A percentile compares a stretch with the other conserved stretches of the same genome.
phyloP scores from a whole-genome alignment of 2,797 vertebrate species.

The Sebastes oblongus region DNA sequence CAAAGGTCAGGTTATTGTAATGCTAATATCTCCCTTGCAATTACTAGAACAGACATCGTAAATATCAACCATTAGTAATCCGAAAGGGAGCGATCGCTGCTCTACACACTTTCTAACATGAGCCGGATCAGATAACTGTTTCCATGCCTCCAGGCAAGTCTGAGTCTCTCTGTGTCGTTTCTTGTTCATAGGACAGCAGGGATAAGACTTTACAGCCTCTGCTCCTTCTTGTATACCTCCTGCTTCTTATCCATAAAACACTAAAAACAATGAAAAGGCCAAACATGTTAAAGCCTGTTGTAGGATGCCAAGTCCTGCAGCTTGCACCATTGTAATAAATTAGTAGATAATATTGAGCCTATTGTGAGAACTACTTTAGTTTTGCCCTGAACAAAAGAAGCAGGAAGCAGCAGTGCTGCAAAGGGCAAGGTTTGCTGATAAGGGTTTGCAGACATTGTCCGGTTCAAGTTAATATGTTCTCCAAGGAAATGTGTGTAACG shows the following conservation, averaged over 20 bases:
- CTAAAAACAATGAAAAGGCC: neutral
- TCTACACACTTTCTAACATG: neutral
- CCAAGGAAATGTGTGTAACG: neutral
- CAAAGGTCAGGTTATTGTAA: conserved; percentile 31
- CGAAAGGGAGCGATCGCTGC: neutral
- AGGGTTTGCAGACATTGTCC: neutral
- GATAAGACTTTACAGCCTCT: conserved; percentile 18
- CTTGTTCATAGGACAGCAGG: neutral
- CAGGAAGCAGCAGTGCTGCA: neutral
- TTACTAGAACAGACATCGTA: neutral
- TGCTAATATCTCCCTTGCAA: conserved; percentile 17
- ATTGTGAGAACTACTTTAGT: neutral
- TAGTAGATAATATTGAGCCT: neutral
- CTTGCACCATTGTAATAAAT: neutral
- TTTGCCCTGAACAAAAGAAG: conserved; percentile 13
- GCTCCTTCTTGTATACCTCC: neutral
- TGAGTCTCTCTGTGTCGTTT: conserved; percentile 17
- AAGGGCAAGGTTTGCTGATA: conserved; percentile 10
- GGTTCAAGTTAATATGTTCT: conserved; percentile 9
- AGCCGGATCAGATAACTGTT: conserved; percentile 12
- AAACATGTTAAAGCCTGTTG: neutral
- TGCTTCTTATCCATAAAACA: conserved; percentile 5
- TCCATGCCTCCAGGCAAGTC: neutral
- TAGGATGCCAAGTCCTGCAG: neutral
- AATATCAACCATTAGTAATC: conserved; percentile 24